Conservation (phyloP, 2,888 invertebrate genomes). For the Blera fallax region DNA sequence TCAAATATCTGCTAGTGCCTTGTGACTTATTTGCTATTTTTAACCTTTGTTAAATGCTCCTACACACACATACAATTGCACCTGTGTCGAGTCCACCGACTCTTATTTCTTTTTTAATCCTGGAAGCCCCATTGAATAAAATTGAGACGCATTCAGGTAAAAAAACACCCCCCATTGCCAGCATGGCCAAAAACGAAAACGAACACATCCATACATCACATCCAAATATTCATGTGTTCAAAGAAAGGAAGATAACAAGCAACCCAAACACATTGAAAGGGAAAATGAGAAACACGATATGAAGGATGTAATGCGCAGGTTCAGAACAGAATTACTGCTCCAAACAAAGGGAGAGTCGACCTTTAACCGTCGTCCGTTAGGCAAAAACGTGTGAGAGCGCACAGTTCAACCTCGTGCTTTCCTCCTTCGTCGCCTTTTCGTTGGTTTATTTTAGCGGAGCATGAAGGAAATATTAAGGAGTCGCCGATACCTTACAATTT, state of each 20-base stretch:
- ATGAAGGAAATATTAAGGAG: conserved; percentile 37
- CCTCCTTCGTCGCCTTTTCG: conserved; percentile 5
- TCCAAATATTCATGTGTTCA: neutral
- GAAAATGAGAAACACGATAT: conserved; percentile 39
- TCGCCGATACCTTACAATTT: conserved; percentile 42
- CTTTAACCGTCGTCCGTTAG: conserved; percentile 40
- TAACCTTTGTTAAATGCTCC: conserved; percentile 11
- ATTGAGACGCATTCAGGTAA: conserved; percentile 29
- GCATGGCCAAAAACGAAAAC: neutral
- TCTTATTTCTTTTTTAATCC: neutral
- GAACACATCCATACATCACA: conserved; percentile 13
- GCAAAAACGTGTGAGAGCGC: neutral
- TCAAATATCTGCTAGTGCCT: conserved; percentile 52
- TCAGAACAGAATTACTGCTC: conserved; percentile 19
- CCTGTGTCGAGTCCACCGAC: neutral
- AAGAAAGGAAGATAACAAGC: conserved; percentile 10
- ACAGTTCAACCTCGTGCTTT: conserved; percentile 36
- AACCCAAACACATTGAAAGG: conserved; percentile 12
- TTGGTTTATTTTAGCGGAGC: neutral
- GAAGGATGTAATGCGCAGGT: conserved; percentile 60
- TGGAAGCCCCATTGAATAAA: conserved; percentile 45
- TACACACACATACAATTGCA: conserved; percentile 12
- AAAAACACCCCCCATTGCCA: neutral
- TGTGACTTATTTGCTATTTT: conserved; percentile 26
- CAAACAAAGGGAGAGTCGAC: conserved; percentile 70